Evolutionary conservation across 30 jellyfish, hydroid and myxozoan genomes (phyloP), one percentile per base, ranked within the genome.

Genomic region (Aurelia sp.): DNA sequence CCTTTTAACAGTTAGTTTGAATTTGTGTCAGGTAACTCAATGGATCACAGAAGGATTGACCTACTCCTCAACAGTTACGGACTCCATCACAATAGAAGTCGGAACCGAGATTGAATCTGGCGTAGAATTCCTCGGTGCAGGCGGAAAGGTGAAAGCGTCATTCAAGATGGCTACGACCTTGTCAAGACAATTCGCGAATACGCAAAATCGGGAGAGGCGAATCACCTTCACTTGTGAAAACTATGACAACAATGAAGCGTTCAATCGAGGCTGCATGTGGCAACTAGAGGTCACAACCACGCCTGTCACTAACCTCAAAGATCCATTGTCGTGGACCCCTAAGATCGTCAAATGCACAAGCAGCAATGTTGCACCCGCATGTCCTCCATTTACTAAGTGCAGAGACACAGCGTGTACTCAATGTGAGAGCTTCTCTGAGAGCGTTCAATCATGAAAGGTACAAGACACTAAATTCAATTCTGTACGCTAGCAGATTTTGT

Each of bases 221-320:
- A 44, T 44, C 55, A 7, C 15, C 15, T 9, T 44, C 55, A 44
- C 55, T 68, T 27, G 79, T 70, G 30, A 40, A 23, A 20, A n/a
- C 79, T 22, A 18, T 15, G 51, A 40, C 68, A 23, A n/a, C 79
- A 40, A 40, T n/a, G 12, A 8, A 7, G 58, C 70, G 9, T 68
- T 27, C 13, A 68, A 7, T n/a, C 51, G 79, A 20, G 79, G 79
- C 53, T 68, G 79, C 19, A 68, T 68, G 79, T 68, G 79, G 79
- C 79, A 68, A 33, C 79, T 68, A 19, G 51, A 68, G 51, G 55
- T 68, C 27, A n/a, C 13, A 19, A 68, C 53, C 55, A 68, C 55
- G 13, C 51, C 30, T 19, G 33, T n/a, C 8, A 40, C 40, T 8
- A 4, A 68, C 58, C 55, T 44, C 55, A 22, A 68, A 0, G 58